These are phyloP conservation scores for Eriosoma lanigerum DNA, from an alignment of 1,140 invertebrate genomes.

Conservation along the genomic window DNA sequence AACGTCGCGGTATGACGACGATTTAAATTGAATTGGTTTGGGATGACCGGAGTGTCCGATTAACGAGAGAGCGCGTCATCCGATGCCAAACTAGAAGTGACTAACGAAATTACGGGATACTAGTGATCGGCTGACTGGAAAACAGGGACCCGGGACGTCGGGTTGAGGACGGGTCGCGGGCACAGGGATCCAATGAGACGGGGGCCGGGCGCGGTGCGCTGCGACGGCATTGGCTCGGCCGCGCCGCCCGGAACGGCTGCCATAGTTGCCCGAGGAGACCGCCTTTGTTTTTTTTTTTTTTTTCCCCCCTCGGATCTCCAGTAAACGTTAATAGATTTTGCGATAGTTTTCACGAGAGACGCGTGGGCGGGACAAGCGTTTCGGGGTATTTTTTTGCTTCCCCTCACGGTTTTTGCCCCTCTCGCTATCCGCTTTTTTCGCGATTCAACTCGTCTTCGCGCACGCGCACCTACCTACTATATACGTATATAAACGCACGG, in stretches of 20 bases:
- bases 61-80: slow-evolving; percentile 51
- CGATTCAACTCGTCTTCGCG: too few relatives aligned
- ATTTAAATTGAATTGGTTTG: slow-evolving; percentile 53
- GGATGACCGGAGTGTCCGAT: slow-evolving; percentile 50
- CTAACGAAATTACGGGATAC: slow-evolving; percentile 55
- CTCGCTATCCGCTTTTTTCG: too few relatives aligned
- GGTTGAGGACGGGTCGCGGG: background rate
- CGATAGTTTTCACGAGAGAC: slow-evolving; percentile 34
- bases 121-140: slow-evolving; percentile 51
- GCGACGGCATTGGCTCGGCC: slow-evolving; percentile 25
- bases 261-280: slow-evolving; percentile 21
- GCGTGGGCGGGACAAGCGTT: background rate
- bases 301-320: too few relatives aligned
- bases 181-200: slow-evolving; percentile 31
- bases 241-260: slow-evolving; percentile 19
- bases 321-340: slow-evolving; percentile 29
- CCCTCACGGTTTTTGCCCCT: too few relatives aligned
- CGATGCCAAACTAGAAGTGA: slow-evolving; percentile 56
- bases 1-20: slow-evolving; percentile 32
- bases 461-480: background rate
- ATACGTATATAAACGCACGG: background rate
- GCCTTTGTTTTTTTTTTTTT: slow-evolving; percentile 49
- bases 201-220: slow-evolving; percentile 27
- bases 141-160: slow-evolving; percentile 20
- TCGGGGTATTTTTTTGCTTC: background rate